Base-by-base conservation (phyloP, 2,888 invertebrate species). In the Periphyllus acericola region DNA sequence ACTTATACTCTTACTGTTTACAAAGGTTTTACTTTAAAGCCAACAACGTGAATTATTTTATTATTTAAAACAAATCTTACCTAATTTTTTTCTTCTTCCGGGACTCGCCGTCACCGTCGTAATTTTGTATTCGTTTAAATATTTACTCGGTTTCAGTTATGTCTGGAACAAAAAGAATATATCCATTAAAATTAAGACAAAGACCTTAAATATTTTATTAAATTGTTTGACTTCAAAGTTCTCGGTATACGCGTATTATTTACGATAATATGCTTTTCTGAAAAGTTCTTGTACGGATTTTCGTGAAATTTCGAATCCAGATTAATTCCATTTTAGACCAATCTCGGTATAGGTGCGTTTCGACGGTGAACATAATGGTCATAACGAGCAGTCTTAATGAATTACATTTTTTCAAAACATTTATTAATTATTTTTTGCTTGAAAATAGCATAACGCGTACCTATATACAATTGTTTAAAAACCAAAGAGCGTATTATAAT, bases 121-220 rank as follows among this genome's bases (percentile, higher is more conserved):
- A 72, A 19, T 34, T n/a, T 52, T n/a, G 34, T 72, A 72, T 72
- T 32, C 19, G 32, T 72, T 72, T 55, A 83, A 83, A 83, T 55
- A 72, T 83, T 83, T 72, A 52, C 52, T 52, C 19, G 3, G 34
- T 82, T 82, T 82, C 25, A n/a, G 25, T 17, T 34, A 34, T 72
- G 1, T 55, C 4, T 34, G 5, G 36, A 66, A 66, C 17, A 36
- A 36, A 60, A 80, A 80, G 25, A n/a, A 66, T 29, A 80, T 66
- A 40, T 80, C 80, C 21, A 68, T 80, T 80, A 6, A 21, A 80
- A 66, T 80, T 40, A 80, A 68, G 29, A 80, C 29, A n/a, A 66
- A 68, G 40, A 40, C 1, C 6, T 25, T 40, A 66, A 40, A 40
- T 80, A 80, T 68, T 60, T 34, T 6, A 25, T 60, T 11, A 9